Base-by-base conservation (phyloP, 2,797 vertebrate species). In the Tarsius wallacei region DNA sequence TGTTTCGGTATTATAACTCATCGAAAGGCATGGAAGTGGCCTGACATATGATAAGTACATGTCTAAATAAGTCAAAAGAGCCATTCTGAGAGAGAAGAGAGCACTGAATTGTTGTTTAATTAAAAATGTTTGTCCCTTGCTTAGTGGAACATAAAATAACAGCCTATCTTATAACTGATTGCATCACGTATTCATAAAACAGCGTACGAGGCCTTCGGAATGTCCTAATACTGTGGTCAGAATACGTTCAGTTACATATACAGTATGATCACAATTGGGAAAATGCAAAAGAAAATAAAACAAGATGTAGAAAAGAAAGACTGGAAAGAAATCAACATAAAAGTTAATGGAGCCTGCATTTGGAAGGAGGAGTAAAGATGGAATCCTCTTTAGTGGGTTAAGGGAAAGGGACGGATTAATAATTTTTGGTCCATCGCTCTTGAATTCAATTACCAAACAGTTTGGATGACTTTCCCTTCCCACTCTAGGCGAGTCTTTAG, bases 371-470 rank as follows among this genome's bases (percentile, higher is more conserved):
- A 51, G 8, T 33, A 59, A 76, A 61, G 59, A 91, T 5, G 5
- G 74, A 73, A 66, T 66, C 61, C 61, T 77, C 68, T 73, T 64
- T 19, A 16, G 73, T 6, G 16, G 33, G n/a, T 28, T 33, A 15
- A 86, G 19, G 61, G 61, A 73, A 80, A 36, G 15, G 76, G 74
- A 95, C 0, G 22, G 26, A 49, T 57, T 88, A 21, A 71, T 78
- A 82, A 47, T 55, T 59, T 93, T 87, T 33, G 59, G 83, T 36
- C 31, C 87, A 51, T 64, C 83, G 63, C 64, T 87, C 77, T 70
- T 84, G 85, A 94, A 92, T 73, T 90, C 73, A 70, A 82, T 73
- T 81, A 84, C 66, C 31, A 19, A 61, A 64, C 19, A 63, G 28
- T 57, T 49, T 24, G 81, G 61, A 73, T 74, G 77, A 66, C 76